Evolutionary conservation across 2,797 vertebrate species (phyloP).

Genomic region (Petrocephalus sullivani): DNA sequence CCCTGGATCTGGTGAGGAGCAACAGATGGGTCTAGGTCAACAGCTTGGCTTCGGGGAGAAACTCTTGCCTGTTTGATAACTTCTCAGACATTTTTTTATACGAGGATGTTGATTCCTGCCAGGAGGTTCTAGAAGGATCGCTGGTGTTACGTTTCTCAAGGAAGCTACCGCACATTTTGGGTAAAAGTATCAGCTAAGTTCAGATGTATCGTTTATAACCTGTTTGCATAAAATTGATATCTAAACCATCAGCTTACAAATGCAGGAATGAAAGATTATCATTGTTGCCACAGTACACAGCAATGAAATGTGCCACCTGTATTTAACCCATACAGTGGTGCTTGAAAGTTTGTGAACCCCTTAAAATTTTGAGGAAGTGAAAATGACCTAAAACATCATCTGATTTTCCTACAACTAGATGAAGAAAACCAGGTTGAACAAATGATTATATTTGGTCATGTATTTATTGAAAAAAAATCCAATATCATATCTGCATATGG

Average conservation of each 20-base stretch:
- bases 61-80: background rate
- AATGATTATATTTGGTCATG: too few relatives aligned
- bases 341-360: too few relatives aligned
- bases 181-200: background rate
- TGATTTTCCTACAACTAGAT: too few relatives aligned
- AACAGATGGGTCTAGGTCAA: background rate
- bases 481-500: too few relatives aligned
- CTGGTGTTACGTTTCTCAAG: background rate
- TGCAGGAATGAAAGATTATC: too few relatives aligned
- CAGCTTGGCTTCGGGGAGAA: background rate
- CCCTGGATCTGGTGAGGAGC: constrained; percentile 78
- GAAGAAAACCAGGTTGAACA: too few relatives aligned
- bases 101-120: background rate
- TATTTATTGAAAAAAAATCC: too few relatives aligned
- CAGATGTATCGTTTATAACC: background rate
- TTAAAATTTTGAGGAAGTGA: too few relatives aligned
- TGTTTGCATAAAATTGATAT: background rate
- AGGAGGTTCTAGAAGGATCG: background rate
- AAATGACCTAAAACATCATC: too few relatives aligned
- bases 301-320: too few relatives aligned
- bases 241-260: background rate
- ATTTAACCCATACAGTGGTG: too few relatives aligned
- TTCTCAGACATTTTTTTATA: background rate
- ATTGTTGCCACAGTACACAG: too few relatives aligned
- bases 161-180: background rate